Base-by-base conservation (phyloP, 2,888 invertebrate species). In the Pharmacophagus antenor region DNA sequence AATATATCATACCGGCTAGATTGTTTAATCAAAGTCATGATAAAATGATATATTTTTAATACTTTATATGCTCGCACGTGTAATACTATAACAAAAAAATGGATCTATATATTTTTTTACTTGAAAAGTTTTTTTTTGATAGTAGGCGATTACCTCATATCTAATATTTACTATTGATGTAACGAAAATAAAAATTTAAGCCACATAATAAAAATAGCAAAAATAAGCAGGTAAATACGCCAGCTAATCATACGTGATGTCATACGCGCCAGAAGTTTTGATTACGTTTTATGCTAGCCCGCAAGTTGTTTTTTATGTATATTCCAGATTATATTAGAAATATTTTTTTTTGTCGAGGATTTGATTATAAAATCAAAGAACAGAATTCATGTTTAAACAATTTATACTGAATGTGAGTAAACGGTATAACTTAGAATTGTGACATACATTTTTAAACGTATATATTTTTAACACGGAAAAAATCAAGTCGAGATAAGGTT, bases 251-350 rank as follows among this genome's bases (percentile, higher is more conserved):
- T 70, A 84, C 84, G 83, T 85, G 85, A 80, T 74, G 72, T 74
- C 78, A 76, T 72, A n/a, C 74, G 74, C 71, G 74, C 80, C 83
- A 81, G 82, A 86, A 85, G 80, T 83, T 83, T 85, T 80, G 81
- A 85, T 85, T 85, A 82, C 72, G 73, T 81, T 73, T 73, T 74
- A 72, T 70, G 74, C 73, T 67, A 76, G 76, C 82, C 83, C 82
- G 84, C 83, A 80, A 77, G 76, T 77, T 77, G 77, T 62, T 60
- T 75, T 65, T 72, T 70, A 75, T 77, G 76, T 72, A 69, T 73
- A 47, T 47, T 21, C 15, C 46, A 15, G 46, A 47, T 47, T 47
- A 47, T 47, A 47, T 47, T 47, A 21, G 46, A 22, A 47, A 10
- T 46, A 5, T 46, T 47, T 12, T 47, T 47, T 12, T 47, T 47